These are phyloP conservation scores for Bombus picipes DNA, from an alignment of 1,140 invertebrate species.

Conservation along the genomic window DNA sequence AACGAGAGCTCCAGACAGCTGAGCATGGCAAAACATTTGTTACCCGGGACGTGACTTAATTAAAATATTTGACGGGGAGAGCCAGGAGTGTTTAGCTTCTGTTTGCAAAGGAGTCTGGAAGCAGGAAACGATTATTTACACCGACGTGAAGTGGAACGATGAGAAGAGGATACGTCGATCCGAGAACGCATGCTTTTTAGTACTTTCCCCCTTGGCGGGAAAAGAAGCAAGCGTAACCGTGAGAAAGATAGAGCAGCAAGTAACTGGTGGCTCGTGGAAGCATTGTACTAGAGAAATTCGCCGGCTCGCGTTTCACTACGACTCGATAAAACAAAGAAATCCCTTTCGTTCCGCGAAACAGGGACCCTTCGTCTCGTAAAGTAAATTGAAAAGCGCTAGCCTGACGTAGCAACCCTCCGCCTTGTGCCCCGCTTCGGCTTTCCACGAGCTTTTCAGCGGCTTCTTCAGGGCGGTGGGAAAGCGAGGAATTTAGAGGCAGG, in stretches of 20 bases:
- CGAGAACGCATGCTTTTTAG: conserved; percentile 27
- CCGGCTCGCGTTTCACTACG: conserved; percentile 65
- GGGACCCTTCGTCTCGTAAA: conserved; percentile 41
- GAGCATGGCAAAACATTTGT: conserved; percentile 27
- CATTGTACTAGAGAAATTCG: conserved; percentile 64
- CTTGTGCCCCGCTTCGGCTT: conserved; percentile 4
- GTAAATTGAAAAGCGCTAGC: conserved; percentile 59
- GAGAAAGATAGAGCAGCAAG: conserved; percentile 7
- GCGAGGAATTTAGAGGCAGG: conserved; percentile 25
- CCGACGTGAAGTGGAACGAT: conserved; percentile 13
- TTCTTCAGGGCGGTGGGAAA: conserved; percentile 10
- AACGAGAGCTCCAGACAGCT: background rate
- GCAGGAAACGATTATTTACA: conserved; percentile 38
- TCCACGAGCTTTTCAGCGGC: conserved; percentile 18
- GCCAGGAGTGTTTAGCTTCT: conserved; percentile 13
- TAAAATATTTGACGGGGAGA: conserved; percentile 54
- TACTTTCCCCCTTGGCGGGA: conserved; percentile 1
- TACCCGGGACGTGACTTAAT: conserved; percentile 34
- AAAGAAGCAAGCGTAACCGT: background rate
- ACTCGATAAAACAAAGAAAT: conserved; percentile 64
- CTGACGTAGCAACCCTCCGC: conserved; percentile 7
- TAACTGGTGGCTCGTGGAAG: conserved; percentile 7
- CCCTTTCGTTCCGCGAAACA: conserved; percentile 40
- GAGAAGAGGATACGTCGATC: conserved; percentile 17
- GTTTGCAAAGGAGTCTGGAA: conserved; percentile 25